phyloP scores from a whole-genome alignment of 2,888 invertebrate genomes.

The Tachina lurida region DNA sequence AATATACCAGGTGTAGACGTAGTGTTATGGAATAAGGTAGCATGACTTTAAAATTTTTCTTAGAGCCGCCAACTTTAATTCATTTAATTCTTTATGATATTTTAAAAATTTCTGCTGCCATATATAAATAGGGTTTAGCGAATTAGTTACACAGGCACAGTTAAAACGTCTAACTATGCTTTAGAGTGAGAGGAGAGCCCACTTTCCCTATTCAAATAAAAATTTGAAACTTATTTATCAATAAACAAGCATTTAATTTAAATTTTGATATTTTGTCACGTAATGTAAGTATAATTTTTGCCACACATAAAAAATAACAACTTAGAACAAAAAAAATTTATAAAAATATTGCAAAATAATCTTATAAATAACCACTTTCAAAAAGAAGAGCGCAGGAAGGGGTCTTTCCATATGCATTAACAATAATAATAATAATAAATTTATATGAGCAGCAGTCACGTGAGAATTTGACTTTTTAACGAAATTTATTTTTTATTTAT shows the following conservation, averaged over 20 bases:
- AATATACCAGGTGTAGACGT: no score
- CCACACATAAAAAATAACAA: slow-evolving; percentile 2
- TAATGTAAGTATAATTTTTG: slow-evolving; percentile 38
- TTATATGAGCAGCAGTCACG: slow-evolving; percentile 47
- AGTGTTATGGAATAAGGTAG: no score
- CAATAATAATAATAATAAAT: slow-evolving; percentile 11
- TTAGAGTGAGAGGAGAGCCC: background rate
- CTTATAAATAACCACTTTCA: slow-evolving; percentile 28
- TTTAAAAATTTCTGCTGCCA: no score
- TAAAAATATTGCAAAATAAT: slow-evolving; percentile 25
- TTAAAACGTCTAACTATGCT: background rate
- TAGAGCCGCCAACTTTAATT: background rate
- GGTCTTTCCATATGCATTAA: slow-evolving; percentile 11
- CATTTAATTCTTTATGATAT: background rate
- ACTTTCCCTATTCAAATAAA: background rate
- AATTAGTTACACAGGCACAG: background rate
- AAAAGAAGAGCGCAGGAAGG: background rate
- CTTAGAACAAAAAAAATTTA: slow-evolving; percentile 25
- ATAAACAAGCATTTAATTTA: slow-evolving; percentile 28
- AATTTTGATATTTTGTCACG: slow-evolving; percentile 61
- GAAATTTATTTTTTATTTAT: slow-evolving; percentile 21
- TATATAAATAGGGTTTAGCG: background rate
- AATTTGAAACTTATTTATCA: slow-evolving; percentile 15
- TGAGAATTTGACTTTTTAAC: slow-evolving; percentile 40
- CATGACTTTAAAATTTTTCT: background rate